phyloP scores from a whole-genome alignment of 1,140 invertebrate species.

The Xylocopa sonorina region DNA sequence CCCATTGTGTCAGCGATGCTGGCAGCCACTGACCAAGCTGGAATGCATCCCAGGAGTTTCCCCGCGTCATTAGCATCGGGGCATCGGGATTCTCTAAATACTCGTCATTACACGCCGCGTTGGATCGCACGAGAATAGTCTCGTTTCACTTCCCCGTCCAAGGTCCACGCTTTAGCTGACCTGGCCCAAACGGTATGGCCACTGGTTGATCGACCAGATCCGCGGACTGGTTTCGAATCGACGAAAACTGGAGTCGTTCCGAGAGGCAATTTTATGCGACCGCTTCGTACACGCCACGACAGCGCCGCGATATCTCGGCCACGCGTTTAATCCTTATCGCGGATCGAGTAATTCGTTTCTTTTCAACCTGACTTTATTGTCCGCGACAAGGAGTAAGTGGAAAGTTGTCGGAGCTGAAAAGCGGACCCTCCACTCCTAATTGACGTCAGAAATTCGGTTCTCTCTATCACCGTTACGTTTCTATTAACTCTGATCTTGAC shows the following conservation, averaged over 20 bases:
- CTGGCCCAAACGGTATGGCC: not conserved
- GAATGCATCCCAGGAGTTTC: conserved; percentile 8
- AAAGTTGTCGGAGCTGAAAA: not conserved
- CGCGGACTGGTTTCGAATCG: conserved; percentile 45
- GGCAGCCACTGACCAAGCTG: conserved; percentile 35
- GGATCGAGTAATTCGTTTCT: conserved; percentile 40
- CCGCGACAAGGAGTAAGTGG: not conserved
- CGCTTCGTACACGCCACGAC: not conserved
- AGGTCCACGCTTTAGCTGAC: not conserved
- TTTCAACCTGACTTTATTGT: conserved; percentile 13
- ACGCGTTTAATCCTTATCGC: conserved; percentile 5
- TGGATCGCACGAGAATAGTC: not conserved
- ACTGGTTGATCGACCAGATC: conserved; percentile 12
- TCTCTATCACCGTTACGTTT: no score
- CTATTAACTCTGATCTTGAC: no score
- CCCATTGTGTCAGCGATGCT: not conserved
- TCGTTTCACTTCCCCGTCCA: no score
- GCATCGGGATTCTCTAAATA: conserved; percentile 36
- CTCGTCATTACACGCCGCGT: conserved; percentile 2
- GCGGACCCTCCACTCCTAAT: not conserved
- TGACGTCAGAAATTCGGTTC: not conserved
- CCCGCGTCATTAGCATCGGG: not conserved
- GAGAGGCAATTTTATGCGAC: conserved; percentile 25
- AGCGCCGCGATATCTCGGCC: conserved; percentile 9
- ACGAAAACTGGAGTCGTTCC: conserved; percentile 42